Conservation (phyloP, 2,113 vertebrate genomes). For the Brachypodius melanocephalos region DNA sequence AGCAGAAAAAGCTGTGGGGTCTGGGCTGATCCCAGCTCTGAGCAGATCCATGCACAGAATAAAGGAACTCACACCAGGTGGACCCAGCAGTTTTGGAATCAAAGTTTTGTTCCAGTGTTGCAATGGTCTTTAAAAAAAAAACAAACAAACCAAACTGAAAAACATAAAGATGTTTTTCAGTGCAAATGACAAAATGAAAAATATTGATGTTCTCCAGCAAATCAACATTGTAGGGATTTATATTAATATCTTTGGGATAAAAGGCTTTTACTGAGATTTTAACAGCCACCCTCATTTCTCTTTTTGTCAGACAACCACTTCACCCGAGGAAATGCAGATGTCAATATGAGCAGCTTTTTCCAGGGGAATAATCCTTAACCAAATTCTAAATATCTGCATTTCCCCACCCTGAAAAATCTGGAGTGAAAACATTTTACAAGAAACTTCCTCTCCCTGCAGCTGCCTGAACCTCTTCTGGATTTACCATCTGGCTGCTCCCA, state of each 20-base stretch:
- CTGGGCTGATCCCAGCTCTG: background rate
- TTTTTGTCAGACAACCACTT: background rate
- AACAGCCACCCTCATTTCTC: background rate
- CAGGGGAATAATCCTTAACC: constrained; percentile 17
- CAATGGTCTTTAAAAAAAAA: background rate
- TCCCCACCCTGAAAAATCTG: background rate
- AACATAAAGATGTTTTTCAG: background rate
- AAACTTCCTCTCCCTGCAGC: background rate
- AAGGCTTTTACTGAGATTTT: background rate
- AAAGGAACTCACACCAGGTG: background rate
- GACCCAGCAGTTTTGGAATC: background rate
- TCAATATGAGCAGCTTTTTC: background rate
- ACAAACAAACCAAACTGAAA: background rate
- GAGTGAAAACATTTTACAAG: background rate
- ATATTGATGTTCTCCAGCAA: background rate
- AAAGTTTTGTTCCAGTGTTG: background rate
- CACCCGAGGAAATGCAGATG: background rate
- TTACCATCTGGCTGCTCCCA: background rate
- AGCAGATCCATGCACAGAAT: background rate
- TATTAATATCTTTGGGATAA: background rate
- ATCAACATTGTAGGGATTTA: background rate
- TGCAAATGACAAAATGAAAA: background rate
- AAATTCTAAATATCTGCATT: background rate
- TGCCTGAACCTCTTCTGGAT: background rate
- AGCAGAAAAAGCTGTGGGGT: background rate